A percentile compares a stretch with the other conserved stretches of the same genome.
These are phyloP conservation scores for Petromus typicus DNA, from an alignment of 2,113 vertebrate genomes.

Conservation along the genomic window DNA sequence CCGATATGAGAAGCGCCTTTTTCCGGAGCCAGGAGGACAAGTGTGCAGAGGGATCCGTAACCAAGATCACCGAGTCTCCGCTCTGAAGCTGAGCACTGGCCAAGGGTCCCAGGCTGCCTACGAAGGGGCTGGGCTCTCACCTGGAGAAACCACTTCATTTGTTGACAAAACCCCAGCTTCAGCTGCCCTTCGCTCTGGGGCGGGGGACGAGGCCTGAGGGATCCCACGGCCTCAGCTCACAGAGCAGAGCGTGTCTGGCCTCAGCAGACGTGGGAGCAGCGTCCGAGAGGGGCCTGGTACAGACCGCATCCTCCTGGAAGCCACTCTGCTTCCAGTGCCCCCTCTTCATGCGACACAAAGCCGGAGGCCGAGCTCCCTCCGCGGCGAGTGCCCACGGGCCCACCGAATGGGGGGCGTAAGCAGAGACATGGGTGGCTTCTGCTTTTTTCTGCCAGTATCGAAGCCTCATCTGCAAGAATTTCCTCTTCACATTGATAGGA, in stretches of 20 bases:
- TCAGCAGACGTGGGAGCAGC: not conserved
- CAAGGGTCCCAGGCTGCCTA: not conserved
- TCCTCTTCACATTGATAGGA: not conserved
- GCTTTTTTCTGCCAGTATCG: not conserved
- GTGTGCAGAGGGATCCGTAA: not conserved
- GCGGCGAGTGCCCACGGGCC: fast-evolving
- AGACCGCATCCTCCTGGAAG: not conserved
- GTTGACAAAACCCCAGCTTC: not conserved
- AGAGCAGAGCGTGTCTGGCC: not conserved
- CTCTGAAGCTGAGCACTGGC: not conserved
- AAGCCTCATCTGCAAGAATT: not conserved
- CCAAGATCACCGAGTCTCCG: not conserved
- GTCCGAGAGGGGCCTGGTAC: too few relatives aligned
- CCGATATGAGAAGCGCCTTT: not conserved
- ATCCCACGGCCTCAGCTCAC: not conserved
- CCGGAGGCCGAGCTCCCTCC: not conserved
- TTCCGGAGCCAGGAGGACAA: not conserved
- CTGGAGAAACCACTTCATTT: not conserved
- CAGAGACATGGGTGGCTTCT: not conserved
- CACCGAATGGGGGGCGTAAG: not conserved
- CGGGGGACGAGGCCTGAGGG: not conserved
- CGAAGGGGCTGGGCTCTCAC: not conserved
- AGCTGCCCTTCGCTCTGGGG: not conserved
- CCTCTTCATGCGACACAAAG: fast-evolving
- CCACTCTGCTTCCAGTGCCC: not conserved